Evolutionary conservation across 2,113 vertebrate genomes (phyloP).

Genomic region (Passer domesticus): DNA sequence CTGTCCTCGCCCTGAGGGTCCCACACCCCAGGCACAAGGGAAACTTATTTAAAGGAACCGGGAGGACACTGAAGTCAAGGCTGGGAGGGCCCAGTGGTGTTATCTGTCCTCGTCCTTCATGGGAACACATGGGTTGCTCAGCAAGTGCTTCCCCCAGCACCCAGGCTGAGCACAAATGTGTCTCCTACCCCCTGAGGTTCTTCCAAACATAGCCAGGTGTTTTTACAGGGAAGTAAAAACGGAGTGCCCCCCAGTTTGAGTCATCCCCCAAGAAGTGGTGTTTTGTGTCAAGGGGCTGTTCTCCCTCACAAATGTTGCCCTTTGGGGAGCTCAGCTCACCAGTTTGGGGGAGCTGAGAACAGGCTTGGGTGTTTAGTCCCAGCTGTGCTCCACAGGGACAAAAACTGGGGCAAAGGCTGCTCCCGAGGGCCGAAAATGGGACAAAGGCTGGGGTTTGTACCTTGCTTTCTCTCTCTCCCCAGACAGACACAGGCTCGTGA

Average conservation of each 20-base stretch:
- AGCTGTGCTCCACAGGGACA: neutral
- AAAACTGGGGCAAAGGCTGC: neutral
- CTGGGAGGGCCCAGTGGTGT: neutral
- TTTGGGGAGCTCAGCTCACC: neutral
- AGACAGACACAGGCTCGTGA: neutral
- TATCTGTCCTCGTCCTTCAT: neutral
- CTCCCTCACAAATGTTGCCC: too few species aligned
- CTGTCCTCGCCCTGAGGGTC: fast-evolving
- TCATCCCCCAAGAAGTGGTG: neutral
- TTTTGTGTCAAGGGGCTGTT: neutral
- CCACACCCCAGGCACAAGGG: neutral
- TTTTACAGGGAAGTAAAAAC: neutral
- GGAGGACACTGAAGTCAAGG: neutral
- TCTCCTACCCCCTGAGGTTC: too few species aligned
- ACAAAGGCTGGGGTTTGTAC: neutral
- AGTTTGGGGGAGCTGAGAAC: fast-evolving
- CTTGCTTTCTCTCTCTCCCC: neutral
- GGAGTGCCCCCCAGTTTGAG: neutral
- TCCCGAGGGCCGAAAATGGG: neutral
- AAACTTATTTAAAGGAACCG: neutral
- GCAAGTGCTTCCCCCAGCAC: fast-evolving
- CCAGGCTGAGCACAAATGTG: fast-evolving
- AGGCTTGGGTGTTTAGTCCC: neutral
- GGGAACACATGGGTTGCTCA: neutral
- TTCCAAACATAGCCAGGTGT: fast-evolving